These are phyloP conservation scores for Cyphomyrmex costatus DNA, from an alignment of 1,140 invertebrate species.

Conservation along the genomic window DNA sequence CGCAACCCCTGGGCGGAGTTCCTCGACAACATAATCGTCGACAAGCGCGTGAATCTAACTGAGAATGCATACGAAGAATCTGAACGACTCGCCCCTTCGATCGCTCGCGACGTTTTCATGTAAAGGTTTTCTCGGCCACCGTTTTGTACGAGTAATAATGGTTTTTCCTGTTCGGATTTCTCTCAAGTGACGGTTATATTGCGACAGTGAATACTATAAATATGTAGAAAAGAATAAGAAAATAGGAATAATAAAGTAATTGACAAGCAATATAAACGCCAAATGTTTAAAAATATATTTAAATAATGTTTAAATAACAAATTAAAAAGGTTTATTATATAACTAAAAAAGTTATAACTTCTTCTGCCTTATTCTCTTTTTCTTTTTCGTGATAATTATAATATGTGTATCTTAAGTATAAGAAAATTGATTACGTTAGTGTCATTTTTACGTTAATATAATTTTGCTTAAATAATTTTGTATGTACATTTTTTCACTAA, in stretches of 20 bases:
- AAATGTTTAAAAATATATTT: background rate
- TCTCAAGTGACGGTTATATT: constrained; percentile 59
- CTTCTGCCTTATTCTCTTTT: background rate
- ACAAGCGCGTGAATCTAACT: constrained; percentile 26
- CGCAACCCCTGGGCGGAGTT: constrained; percentile 62
- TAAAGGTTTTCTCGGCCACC: constrained; percentile 41
- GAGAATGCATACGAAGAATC: constrained; percentile 42
- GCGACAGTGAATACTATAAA: background rate
- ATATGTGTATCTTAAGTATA: background rate
- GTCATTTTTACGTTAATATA: background rate
- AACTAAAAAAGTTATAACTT: background rate
- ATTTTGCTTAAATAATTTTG: background rate
- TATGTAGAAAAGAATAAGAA: background rate
- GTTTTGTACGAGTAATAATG: constrained; percentile 64
- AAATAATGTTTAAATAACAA: background rate
- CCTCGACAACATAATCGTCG: constrained; percentile 61
- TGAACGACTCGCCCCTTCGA: constrained; percentile 19
- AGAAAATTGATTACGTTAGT: background rate
- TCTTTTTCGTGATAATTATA: background rate
- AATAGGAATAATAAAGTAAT: background rate
- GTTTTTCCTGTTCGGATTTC: background rate
- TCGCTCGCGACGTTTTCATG: constrained; percentile 54
- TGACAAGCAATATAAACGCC: background rate
- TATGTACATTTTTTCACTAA: background rate
- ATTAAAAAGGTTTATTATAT: background rate